These are phyloP conservation scores for Cochlearius cochlearius DNA, from an alignment of 2,113 vertebrate species.

Conservation along the genomic window DNA sequence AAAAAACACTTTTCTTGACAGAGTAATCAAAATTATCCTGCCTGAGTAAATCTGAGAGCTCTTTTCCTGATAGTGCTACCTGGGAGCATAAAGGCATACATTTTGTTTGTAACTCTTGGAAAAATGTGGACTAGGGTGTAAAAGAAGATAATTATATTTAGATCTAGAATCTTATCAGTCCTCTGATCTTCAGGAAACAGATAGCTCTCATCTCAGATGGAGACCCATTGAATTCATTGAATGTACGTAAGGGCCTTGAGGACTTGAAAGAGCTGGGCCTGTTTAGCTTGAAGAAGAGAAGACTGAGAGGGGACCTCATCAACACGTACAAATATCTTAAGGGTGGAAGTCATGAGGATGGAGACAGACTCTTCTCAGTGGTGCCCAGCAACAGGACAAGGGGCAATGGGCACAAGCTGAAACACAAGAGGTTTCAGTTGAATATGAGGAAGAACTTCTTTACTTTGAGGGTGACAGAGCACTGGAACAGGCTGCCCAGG, in stretches of 20 bases:
- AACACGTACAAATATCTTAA: too few relatives aligned
- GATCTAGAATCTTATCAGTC: not conserved
- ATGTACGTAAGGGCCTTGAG: not conserved
- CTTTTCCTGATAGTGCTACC: not conserved
- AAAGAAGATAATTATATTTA: not conserved
- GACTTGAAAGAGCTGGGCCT: too few relatives aligned
- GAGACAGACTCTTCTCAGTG: too few relatives aligned
- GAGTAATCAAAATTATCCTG: constrained; percentile 29
- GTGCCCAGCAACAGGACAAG: too few relatives aligned
- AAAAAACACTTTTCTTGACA: not conserved
- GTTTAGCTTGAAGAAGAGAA: too few relatives aligned
- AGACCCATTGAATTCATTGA: not conserved
- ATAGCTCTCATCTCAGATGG: not conserved
- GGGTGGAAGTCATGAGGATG: too few relatives aligned
- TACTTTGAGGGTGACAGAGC: too few relatives aligned
- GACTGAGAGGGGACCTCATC: too few relatives aligned
- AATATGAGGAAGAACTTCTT: too few relatives aligned
- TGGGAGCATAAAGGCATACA: not conserved
- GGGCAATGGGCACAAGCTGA: too few relatives aligned
- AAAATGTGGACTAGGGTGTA: not conserved
- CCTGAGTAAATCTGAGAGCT: not conserved
- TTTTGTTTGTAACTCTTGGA: not conserved
- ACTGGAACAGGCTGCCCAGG: too few relatives aligned
- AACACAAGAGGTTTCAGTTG: too few relatives aligned
- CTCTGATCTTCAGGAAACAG: not conserved